Conservation (phyloP, 1,140 invertebrate genomes). For the Sminthurinus signatus region DNA sequence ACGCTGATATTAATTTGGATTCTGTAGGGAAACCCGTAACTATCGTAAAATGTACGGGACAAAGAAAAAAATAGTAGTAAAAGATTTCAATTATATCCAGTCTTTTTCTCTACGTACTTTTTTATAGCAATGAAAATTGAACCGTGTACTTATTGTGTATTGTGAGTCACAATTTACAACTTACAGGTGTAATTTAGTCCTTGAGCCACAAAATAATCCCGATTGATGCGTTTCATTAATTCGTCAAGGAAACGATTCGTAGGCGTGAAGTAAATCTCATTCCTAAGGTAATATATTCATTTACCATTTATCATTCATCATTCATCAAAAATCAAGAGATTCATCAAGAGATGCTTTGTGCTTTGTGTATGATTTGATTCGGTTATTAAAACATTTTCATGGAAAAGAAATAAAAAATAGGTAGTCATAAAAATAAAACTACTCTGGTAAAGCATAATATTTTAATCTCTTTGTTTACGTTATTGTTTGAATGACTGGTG, state of each 20-base stretch:
- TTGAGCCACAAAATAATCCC: constrained; percentile 12
- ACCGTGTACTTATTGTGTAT: too few relatives aligned
- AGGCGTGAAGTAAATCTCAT: constrained; percentile 26
- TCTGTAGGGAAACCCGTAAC: constrained; percentile 25
- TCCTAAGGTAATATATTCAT: too few relatives aligned
- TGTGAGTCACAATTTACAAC: too few relatives aligned
- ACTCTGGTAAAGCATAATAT: too few relatives aligned
- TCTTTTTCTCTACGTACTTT: too few relatives aligned
- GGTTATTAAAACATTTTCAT: too few relatives aligned
- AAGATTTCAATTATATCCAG: too few relatives aligned
- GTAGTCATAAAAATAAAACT: background rate
- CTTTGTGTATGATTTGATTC: too few relatives aligned
- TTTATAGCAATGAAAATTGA: too few relatives aligned
- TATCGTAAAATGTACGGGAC: background rate
- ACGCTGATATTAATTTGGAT: constrained; percentile 16
- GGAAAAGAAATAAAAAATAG: background rate
- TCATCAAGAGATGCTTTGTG: too few relatives aligned
- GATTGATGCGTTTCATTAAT: constrained; percentile 15
- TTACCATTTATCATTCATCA: constrained; percentile 1
- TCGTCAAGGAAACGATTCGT: constrained; percentile 10
- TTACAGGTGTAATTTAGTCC: constrained; percentile 25
- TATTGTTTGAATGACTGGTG: constrained; percentile 33
- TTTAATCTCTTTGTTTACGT: background rate
- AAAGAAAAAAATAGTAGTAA: too few relatives aligned
- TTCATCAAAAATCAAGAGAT: too few relatives aligned